Evolutionary conservation across 2,797 vertebrate species (phyloP), one percentile per base, ranked within the genome.

Genomic region (Propithecus deckenii): DNA sequence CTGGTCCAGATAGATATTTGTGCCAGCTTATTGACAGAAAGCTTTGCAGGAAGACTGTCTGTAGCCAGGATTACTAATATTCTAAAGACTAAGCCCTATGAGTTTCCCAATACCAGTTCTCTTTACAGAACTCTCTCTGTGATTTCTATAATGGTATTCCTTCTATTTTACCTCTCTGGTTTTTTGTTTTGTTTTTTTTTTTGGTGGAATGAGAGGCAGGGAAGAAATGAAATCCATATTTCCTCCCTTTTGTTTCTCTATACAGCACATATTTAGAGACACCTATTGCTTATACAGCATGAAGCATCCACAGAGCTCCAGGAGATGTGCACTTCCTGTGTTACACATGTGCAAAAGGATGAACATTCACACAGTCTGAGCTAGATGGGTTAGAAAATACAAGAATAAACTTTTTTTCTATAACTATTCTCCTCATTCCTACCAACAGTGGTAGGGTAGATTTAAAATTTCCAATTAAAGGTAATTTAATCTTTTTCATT

Each of bases 1-100:
- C 83, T 93, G 55, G 86, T 83, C 71, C 71, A 95, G 86, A 92
- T 17, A 95, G 91, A 90, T 72, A 59, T 90, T 97, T 84, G 74
- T 86, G 28, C 97, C 63, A 3, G 67, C 22, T 97, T 88, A 86
- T 75, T 93, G 89, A 93, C 89, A 81, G 76, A 48, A 87, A 91
- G 32, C 63, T 94, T 61, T 63, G 14, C 38, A 46, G 76, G 52
- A 95, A 76, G 57, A 41, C 50, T 41, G 25, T 91, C 78, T 74
- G 14, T 94, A 93, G 30, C 32, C 67, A 75, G 43, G 13, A 78
- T 75, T 87, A 75, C 71, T 94, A 92, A 87, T 94, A 74, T 95
- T 95, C 90, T 76, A 50, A 92, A 71, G 84, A 95, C 92, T 80
- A 80, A 95, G 38, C 35, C 75, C 79, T 63, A 2, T 79, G 69